Base-by-base conservation (phyloP, 2,113 vertebrate genomes). In the Takifugu bimaculatus region DNA sequence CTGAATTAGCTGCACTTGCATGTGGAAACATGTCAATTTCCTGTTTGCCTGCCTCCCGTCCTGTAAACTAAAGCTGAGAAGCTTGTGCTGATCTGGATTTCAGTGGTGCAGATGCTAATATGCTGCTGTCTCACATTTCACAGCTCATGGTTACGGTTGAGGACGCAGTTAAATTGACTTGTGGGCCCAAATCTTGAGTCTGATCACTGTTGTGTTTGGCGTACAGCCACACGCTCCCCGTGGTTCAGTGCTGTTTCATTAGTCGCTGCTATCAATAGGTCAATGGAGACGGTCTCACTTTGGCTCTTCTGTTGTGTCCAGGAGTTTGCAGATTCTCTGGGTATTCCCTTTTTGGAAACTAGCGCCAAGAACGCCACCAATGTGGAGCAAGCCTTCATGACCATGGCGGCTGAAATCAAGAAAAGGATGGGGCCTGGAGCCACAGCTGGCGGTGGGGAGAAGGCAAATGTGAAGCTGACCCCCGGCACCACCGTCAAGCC, bases 381-480 rank as follows among this genome's bases (percentile, higher is more conserved):
- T 70, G 97, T 99, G 91, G 97, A 98, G 93, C 97, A 99, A 92
- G 97, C 97, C 92, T 99, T 99, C 92, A 98, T 99, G 96, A 98
- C 96, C 61, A 99, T 98, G 96, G 96, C 96, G 82, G 96, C 96
- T 2, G 96, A 99, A 89, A 99, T 99, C 86, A 98, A 99, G 91
- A 98, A 97, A 89, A 92, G 96, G 82, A 99, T 99, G 96, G 96
- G 96, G 39, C 96, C 96, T 4, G 96, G 96, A 83, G 96, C 96
- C 44, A 96, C 96, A 70, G 90, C 94, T 44, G 95, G 94, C 61
- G 95, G 96, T 66, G 91, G 93, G 3, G 96, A 97, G 81, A 98
- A 98, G 82, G 92, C 95, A 88, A 97, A 95, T 47, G 92, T 98
- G 83, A 97, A 97, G 92, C 94, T 99, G 59, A 84, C 82, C 82